phyloP scores from a whole-genome alignment of 2,797 vertebrate genomes.

The Liasis olivaceus region DNA sequence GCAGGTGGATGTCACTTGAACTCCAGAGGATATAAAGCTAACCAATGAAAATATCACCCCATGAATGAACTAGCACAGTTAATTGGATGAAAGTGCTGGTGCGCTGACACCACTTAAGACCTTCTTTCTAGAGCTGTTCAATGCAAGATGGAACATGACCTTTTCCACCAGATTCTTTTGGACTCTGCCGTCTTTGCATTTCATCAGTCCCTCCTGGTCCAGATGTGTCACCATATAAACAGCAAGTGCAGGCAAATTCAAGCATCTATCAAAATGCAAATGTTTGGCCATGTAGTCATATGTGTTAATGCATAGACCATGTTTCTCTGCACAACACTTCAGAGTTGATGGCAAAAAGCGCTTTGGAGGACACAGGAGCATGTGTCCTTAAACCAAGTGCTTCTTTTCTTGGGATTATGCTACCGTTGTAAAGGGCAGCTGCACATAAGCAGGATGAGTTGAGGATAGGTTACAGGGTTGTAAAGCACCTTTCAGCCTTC shows the following conservation, averaged over 20 bases:
- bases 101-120: background rate
- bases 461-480: background rate
- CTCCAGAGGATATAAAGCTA: background rate
- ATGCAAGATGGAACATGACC: background rate
- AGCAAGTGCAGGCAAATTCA: background rate
- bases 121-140: background rate
- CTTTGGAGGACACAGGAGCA: background rate
- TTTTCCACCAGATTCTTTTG: background rate
- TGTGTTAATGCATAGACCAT: background rate
- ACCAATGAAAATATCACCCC: background rate
- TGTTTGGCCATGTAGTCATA: background rate
- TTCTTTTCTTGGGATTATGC: background rate
- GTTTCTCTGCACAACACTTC: background rate
- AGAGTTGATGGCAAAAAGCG: background rate
- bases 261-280: background rate
- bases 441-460: background rate
- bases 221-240: background rate
- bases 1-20: background rate
- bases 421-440: background rate
- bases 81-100: background rate
- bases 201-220: background rate
- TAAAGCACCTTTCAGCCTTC: background rate
- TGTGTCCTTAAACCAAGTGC: background rate
- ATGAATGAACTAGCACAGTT: background rate
- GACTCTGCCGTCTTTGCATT: background rate